Percentiles rank a stretch among this genome's conserved stretches.
These are phyloP conservation scores for Zelleria hepariella DNA, from an alignment of 2,888 invertebrate species.

Conservation along the genomic window DNA sequence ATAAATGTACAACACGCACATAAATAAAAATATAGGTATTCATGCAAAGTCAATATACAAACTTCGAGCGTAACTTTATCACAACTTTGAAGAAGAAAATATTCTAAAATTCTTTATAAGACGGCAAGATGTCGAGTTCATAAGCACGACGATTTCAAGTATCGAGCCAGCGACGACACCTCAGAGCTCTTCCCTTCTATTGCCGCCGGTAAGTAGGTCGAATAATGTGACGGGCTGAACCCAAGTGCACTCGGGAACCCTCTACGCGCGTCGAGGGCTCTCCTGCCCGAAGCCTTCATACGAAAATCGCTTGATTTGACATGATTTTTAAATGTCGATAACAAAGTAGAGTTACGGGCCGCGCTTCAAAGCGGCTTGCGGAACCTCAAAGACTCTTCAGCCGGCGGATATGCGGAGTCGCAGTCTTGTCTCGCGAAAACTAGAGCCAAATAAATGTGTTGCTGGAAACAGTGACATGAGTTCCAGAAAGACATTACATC, in stretches of 20 bases:
- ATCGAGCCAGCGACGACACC: conserved; percentile 42
- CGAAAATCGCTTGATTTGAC: conserved; percentile 69
- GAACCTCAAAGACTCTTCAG: neutral
- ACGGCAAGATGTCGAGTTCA: conserved; percentile 16
- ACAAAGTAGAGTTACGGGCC: conserved; percentile 20
- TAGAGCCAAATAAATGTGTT: neutral
- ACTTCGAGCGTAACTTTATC: conserved; percentile 1
- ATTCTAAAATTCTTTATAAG: neutral
- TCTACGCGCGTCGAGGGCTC: conserved; percentile 40
- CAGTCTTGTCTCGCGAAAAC: neutral
- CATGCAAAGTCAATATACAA: neutral
- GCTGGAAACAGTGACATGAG: too few species aligned
- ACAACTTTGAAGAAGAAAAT: neutral
- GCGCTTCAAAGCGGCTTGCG: neutral
- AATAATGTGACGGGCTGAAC: conserved; percentile 60
- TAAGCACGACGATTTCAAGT: conserved; percentile 39
- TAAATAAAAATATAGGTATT: too few species aligned
- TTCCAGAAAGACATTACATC: neutral
- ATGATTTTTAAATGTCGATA: conserved; percentile 68
- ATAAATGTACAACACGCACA: too few species aligned
- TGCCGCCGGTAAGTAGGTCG: conserved; percentile 62
- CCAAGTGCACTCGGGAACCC: conserved; percentile 52
- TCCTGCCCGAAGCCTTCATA: conserved; percentile 42
- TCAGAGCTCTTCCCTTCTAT: conserved; percentile 36
- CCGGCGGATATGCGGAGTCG: too few species aligned